A percentile compares a stretch with the other conserved stretches of the same genome.
Evolutionary conservation across 2,888 invertebrate genomes (phyloP).

Genomic region (Eupithecia dodoneata): DNA sequence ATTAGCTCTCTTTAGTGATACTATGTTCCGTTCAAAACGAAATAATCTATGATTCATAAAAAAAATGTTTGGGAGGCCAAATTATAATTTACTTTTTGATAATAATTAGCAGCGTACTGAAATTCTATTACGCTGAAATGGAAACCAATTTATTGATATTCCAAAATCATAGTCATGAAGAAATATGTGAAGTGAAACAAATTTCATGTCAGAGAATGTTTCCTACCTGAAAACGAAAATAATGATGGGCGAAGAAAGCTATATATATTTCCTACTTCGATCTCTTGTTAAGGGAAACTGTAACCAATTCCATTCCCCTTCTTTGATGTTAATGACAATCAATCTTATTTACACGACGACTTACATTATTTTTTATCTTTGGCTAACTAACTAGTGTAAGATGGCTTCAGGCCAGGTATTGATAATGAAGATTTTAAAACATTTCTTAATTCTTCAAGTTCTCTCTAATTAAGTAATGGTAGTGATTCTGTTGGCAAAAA

Average conservation of each 20-base stretch:
- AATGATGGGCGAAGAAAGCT: background rate
- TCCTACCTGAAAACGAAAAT: background rate
- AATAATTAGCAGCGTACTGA: background rate
- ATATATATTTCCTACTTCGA: background rate
- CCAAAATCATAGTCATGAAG: too few species aligned
- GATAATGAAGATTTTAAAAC: too few species aligned
- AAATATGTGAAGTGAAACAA: too few species aligned
- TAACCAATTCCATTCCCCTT: background rate
- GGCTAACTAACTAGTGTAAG: background rate
- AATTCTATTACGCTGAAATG: too few species aligned
- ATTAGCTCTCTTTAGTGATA: too few species aligned
- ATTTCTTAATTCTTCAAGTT: too few species aligned
- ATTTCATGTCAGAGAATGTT: background rate
- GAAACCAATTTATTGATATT: too few species aligned
- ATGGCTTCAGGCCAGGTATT: background rate
- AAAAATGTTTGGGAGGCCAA: too few species aligned
- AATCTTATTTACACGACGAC: background rate
- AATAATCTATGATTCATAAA: too few species aligned
- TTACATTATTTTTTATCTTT: background rate
- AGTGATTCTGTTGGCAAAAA: background rate
- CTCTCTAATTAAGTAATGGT: too few species aligned
- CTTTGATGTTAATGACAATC: background rate
- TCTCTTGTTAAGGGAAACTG: background rate
- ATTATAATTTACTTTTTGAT: too few species aligned
- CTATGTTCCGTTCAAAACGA: too few species aligned